Percentiles rank a stretch among this genome's conserved stretches.
Evolutionary conservation across 2,797 vertebrate species (phyloP).

Genomic region (Lindbergichthys nudifrons): DNA sequence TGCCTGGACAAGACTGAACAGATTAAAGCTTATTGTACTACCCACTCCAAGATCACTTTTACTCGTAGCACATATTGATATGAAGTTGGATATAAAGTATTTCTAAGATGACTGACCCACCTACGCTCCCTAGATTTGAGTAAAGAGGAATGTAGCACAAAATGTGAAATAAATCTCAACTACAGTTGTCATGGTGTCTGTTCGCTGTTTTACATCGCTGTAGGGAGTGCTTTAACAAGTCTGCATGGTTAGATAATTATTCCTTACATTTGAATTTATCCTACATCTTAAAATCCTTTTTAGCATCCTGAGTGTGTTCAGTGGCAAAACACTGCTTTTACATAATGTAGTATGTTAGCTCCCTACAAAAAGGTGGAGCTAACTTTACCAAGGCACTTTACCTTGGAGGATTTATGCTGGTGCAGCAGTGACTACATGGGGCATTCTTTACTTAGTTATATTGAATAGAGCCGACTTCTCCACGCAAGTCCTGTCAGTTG

Average conservation of each 20-base stretch:
- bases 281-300: background rate
- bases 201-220: slow-evolving; percentile 51
- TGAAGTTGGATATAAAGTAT: slow-evolving; percentile 78
- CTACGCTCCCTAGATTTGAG: slow-evolving; percentile 78
- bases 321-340: slow-evolving; percentile 24
- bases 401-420: slow-evolving; percentile 70
- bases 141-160: slow-evolving; percentile 81
- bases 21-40: slow-evolving; percentile 77
- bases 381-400: slow-evolving; percentile 50
- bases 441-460: slow-evolving; percentile 76
- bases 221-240: slow-evolving; percentile 22
- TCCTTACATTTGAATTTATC: slow-evolving; percentile 13
- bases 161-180: slow-evolving; percentile 80
- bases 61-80: slow-evolving; percentile 76
- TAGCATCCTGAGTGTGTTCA: slow-evolving; percentile 12
- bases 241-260: slow-evolving; percentile 4
- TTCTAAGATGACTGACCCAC: slow-evolving; percentile 75
- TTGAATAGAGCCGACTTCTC: slow-evolving; percentile 79
- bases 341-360: slow-evolving; percentile 25
- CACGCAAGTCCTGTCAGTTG: slow-evolving; percentile 82
- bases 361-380: slow-evolving; percentile 50
- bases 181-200: slow-evolving; percentile 69
- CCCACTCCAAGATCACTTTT: slow-evolving; percentile 71
- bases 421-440: slow-evolving; percentile 67
- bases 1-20: slow-evolving; percentile 79